Conservation (phyloP, 1,140 invertebrate species). For the Trachymyrmex cornetzi region DNA sequence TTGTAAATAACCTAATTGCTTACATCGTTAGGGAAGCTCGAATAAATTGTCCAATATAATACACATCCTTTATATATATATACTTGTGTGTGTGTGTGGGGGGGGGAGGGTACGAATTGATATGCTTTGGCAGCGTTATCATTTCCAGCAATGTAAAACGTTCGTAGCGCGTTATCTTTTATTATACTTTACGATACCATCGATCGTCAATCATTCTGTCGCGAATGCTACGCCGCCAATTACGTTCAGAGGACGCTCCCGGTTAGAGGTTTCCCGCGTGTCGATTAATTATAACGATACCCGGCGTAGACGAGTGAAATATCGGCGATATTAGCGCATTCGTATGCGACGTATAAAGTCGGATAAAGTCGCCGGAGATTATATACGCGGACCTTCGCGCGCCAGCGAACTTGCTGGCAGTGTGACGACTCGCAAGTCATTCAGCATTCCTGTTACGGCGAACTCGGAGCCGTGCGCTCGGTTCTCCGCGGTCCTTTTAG, state of each 20-base stretch:
- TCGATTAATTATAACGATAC: conserved; percentile 50
- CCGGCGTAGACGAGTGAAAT: conserved; percentile 36
- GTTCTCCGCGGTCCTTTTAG: conserved; percentile 39
- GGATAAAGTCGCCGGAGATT: conserved; percentile 36
- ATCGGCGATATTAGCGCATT: conserved; percentile 48
- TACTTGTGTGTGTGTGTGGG: not conserved
- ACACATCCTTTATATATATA: not conserved
- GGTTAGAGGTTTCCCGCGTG: conserved; percentile 16
- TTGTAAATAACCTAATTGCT: conserved; percentile 34
- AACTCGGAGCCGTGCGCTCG: conserved; percentile 10
- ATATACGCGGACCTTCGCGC: conserved; percentile 52
- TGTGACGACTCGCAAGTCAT: conserved; percentile 69
- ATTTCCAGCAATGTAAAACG: conserved; percentile 11
- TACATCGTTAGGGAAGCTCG: conserved; percentile 37
- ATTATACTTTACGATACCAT: conserved; percentile 15
- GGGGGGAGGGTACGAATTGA: conserved; percentile 9
- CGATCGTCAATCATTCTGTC: conserved; percentile 45
- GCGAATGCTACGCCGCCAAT: conserved; percentile 26
- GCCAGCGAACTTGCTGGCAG: conserved; percentile 52
- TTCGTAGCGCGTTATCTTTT: conserved; percentile 40
- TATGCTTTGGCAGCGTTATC: conserved; percentile 17
- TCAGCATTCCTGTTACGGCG: conserved; percentile 66
- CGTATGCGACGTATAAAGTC: conserved; percentile 30
- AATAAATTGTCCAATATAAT: conserved; percentile 2
- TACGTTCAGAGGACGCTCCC: conserved; percentile 17